Evolutionary conservation across 2,113 vertebrate species (phyloP).

Genomic region (Leptodactylus fuscus): DNA sequence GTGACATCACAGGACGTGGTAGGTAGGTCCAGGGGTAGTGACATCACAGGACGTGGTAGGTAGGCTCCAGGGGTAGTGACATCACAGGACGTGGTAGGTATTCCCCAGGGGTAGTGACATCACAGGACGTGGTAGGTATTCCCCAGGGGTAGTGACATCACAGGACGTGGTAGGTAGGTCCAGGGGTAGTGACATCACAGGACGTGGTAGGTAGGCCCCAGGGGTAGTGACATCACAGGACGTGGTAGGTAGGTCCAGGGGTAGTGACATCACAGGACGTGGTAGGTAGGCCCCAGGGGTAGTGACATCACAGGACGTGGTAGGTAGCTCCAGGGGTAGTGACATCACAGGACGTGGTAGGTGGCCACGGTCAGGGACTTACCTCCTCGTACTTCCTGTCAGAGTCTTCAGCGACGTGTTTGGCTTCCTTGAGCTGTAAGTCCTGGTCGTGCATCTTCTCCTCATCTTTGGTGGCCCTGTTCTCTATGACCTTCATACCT

Average conservation of each 20-base stretch:
- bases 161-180: too few relatives aligned
- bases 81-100: too few relatives aligned
- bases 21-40: too few relatives aligned
- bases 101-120: too few relatives aligned
- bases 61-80: too few relatives aligned
- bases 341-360: neutral
- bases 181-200: neutral
- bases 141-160: neutral
- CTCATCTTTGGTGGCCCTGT: slow-evolving; percentile 94
- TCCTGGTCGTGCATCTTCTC: slow-evolving; percentile 99
- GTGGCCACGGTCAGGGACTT: neutral
- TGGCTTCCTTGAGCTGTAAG: slow-evolving; percentile 98
- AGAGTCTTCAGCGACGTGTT: slow-evolving; percentile 97
- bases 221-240: neutral
- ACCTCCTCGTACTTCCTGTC: slow-evolving; percentile 99
- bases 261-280: too few relatives aligned
- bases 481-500: slow-evolving; percentile 99
- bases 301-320: neutral
- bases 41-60: too few relatives aligned
- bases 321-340: neutral
- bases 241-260: neutral
- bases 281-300: neutral
- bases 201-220: too few relatives aligned
- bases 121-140: too few relatives aligned
- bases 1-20: too few relatives aligned